These are phyloP conservation scores for Lycodopsis pacificus DNA, from an alignment of 2,797 vertebrate genomes.

Conservation along the genomic window DNA sequence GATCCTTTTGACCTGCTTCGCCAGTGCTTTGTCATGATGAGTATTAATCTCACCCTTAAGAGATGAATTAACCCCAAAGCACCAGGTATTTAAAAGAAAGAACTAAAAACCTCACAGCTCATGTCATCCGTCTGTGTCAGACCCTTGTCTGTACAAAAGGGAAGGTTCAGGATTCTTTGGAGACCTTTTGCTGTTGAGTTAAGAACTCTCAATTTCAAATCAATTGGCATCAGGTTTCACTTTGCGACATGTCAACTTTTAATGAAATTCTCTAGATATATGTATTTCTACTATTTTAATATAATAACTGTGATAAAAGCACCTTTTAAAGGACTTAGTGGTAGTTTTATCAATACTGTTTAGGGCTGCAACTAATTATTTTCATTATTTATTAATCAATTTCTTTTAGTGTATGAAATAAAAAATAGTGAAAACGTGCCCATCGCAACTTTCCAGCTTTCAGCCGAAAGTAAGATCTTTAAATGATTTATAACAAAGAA, in stretches of 20 bases:
- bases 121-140: constrained; percentile 42
- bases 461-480: background rate
- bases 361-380: background rate
- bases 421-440: background rate
- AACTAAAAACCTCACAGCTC: constrained; percentile 26
- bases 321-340: background rate
- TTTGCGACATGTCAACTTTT: background rate
- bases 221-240: background rate
- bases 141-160: constrained; percentile 40
- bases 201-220: background rate
- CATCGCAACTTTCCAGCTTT: background rate
- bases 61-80: constrained; percentile 84
- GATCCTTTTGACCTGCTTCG: constrained; percentile 80
- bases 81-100: constrained; percentile 82
- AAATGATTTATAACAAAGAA: background rate
- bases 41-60: constrained; percentile 82
- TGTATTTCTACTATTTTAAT: background rate
- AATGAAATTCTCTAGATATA: background rate
- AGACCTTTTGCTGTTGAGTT: constrained; percentile 31
- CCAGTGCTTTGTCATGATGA: constrained; percentile 86
- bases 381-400: background rate
- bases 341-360: background rate
- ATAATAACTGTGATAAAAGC: background rate
- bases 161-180: constrained; percentile 57
- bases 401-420: background rate